Evolutionary conservation across 1,140 invertebrate genomes (phyloP), one percentile per base, ranked within the genome.

Genomic region (Drosophila cardini): DNA sequence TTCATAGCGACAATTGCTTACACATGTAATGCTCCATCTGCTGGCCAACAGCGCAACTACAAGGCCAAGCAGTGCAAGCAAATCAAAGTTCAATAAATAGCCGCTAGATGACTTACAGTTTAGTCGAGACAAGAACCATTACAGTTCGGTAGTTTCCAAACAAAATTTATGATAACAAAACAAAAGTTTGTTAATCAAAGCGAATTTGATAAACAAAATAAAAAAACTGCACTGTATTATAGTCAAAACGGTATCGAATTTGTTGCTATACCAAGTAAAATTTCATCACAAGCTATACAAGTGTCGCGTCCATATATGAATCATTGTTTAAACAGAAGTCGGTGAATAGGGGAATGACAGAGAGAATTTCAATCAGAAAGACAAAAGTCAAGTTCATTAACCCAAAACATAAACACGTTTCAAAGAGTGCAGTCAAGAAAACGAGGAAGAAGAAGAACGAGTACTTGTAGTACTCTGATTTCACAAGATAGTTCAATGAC

Each of bases 321-420:
- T 43, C 36, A 57, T 43, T 21, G 55, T 43, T 26, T 26, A 43
- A 11, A n/a, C 3, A 57, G 38, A 57, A 52, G 26, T 15, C 48
- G 10, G 15, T 21, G 18, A 34, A 38, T 36, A 15, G 15, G 13
- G 34, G 10, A 2, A 26, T 15, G 26, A 16, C 16, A 16, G 50
- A 36, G 5, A 13, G 30, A 3, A 15, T 13, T 8, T 16, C 32
- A 38, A 55, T 18, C 34, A 40, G 21, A 55, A 32, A 55, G 34
- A 55, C 21, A 3, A 26, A 13, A 40, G 36, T 26, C 38, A 18
- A 34, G 81, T 84, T 85, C 78, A 82, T 74, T 61, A 58, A 78
- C 78, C 77, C 65, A 60, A 64, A 40, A 16, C 45, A 77, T 26
- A 84, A 86, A 86, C 82, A 48, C 58, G 81, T 82, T 83, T 53